Percentiles rank a stretch among this genome's conserved stretches.
Conservation (phyloP, 1,140 invertebrate genomes). For the Sinella curviseta region DNA sequence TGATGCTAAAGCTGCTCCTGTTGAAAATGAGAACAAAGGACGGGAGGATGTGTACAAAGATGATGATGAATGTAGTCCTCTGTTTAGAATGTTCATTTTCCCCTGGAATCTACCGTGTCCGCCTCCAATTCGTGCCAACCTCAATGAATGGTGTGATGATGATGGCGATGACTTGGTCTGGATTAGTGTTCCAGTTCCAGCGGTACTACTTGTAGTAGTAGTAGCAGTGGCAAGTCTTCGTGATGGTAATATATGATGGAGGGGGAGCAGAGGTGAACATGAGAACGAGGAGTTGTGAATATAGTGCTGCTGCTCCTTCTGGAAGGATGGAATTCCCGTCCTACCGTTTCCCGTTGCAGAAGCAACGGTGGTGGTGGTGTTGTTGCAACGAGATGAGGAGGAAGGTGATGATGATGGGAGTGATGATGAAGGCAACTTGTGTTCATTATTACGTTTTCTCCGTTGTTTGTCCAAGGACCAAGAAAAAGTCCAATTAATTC, state of each 20-base stretch:
- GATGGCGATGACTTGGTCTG: background rate
- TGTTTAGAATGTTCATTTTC: background rate
- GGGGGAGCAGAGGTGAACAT: background rate
- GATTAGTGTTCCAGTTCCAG: background rate
- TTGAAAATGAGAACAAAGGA: background rate
- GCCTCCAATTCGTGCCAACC: background rate
- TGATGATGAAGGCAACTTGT: background rate
- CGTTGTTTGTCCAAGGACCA: slow-evolving; percentile 21
- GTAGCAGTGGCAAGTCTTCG: background rate
- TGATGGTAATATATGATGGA: slow-evolving; percentile 4
- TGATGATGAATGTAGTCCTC: background rate
- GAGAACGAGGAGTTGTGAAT: background rate
- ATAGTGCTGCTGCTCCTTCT: background rate
- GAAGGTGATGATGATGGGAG: background rate
- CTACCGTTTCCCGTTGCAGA: background rate
- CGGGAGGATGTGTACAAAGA: background rate
- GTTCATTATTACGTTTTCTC: slow-evolving; percentile 10
- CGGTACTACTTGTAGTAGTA: background rate
- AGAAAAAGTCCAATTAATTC: slow-evolving; percentile 17
- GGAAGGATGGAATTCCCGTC: background rate
- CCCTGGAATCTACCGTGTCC: background rate
- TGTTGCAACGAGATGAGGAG: background rate
- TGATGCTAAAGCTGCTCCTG: background rate
- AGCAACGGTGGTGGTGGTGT: background rate
- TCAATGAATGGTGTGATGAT: background rate